Evolutionary conservation across 37 sponge, comb jelly and placozoan genomes (phyloP).

Genomic region (Haliclona indistincta): DNA sequence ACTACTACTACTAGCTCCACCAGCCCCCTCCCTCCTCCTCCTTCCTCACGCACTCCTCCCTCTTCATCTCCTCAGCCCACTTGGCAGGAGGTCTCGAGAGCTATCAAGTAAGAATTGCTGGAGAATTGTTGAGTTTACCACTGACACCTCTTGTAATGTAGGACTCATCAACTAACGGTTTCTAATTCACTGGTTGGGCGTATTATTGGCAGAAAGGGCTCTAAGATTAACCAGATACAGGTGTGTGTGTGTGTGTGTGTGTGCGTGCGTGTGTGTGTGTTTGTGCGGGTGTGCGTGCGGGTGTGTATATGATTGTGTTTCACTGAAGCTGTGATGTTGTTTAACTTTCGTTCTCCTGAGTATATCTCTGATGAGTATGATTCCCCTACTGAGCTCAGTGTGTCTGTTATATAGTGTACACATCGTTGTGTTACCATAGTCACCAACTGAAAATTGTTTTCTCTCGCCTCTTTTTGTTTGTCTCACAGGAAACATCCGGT

Average conservation of each 20-base stretch:
- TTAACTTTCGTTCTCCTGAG: not conserved
- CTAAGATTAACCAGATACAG: slow-evolving; percentile 87
- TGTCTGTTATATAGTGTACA: too few relatives aligned
- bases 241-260: slow-evolving; percentile 34
- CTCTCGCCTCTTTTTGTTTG: not conserved
- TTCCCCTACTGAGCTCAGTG: slow-evolving; percentile 9
- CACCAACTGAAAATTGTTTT: too few relatives aligned
- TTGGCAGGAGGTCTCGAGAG: slow-evolving; percentile 69
- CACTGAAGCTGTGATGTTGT: not conserved
- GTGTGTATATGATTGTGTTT: too few relatives aligned
- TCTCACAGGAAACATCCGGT: slow-evolving; percentile 59
- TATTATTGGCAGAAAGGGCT: slow-evolving; percentile 83
- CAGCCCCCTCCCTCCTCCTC: not conserved
- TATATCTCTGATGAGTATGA: too few relatives aligned
- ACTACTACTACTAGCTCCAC: not conserved
- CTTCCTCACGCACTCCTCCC: not conserved
- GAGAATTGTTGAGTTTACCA: too few relatives aligned
- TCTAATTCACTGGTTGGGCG: slow-evolving; percentile 85
- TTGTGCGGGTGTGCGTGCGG: too few relatives aligned
- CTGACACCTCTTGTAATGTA: slow-evolving; percentile 3
- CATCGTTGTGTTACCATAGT: too few relatives aligned
- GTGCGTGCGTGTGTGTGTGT: slow-evolving; percentile 16
- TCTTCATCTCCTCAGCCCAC: not conserved
- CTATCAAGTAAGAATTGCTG: slow-evolving; percentile 44
- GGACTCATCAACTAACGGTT: slow-evolving; percentile 69